phyloP scores from a whole-genome alignment of 2,888 invertebrate genomes.

The Aromia moschata region DNA sequence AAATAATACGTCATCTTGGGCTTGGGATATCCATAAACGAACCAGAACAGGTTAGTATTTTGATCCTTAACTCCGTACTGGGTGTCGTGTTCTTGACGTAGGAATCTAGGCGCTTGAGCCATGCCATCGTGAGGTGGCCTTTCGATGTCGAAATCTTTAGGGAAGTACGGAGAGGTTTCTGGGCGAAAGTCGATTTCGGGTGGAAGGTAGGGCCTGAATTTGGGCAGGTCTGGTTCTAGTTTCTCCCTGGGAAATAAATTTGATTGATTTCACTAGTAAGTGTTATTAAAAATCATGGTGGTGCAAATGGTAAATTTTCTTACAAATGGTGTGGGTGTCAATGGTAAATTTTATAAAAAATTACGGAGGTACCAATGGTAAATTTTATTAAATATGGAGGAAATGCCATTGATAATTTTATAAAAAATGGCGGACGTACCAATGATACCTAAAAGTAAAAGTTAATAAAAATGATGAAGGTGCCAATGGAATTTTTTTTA shows the following conservation, averaged over 20 bases:
- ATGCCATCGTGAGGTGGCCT: conserved; percentile 86
- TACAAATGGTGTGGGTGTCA: too few relatives aligned
- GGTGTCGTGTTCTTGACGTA: conserved; percentile 85
- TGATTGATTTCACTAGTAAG: too few relatives aligned
- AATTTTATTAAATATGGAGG: too few relatives aligned
- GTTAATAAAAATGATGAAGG: too few relatives aligned
- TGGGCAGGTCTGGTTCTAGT: conserved; percentile 81
- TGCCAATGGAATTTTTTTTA: too few relatives aligned
- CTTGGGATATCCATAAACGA: conserved; percentile 95
- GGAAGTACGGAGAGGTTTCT: conserved; percentile 87
- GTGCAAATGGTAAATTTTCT: too few relatives aligned
- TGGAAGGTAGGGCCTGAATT: conserved; percentile 80
- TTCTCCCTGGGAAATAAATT: conserved; percentile 67
- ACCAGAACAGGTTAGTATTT: conserved; percentile 90
- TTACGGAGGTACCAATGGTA: too few relatives aligned
- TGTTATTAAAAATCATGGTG: too few relatives aligned
- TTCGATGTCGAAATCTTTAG: conserved; percentile 91
- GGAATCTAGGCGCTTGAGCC: conserved; percentile 85
- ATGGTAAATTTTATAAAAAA: too few relatives aligned
- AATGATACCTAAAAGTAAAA: too few relatives aligned
- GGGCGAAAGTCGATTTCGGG: conserved; percentile 86
- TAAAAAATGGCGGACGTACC: too few relatives aligned
- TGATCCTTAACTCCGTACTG: conserved; percentile 94
- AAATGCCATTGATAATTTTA: too few relatives aligned
- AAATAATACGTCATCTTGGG: conserved; percentile 92